Evolutionary conservation across 2,113 vertebrate genomes (phyloP).

Genomic region (Nyctereutes procyonoides): DNA sequence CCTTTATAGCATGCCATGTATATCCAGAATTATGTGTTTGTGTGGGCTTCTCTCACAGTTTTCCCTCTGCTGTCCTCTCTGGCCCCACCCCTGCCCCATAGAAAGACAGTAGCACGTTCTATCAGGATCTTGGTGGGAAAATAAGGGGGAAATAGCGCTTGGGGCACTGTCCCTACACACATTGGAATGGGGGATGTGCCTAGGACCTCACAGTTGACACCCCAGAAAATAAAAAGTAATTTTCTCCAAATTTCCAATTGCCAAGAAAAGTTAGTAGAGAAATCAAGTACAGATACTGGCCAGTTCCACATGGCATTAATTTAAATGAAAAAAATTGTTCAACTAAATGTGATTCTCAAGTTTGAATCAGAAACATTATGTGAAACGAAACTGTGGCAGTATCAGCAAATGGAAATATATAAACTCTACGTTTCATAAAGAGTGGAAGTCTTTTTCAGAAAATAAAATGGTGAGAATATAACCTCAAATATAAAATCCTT

Average conservation of each 20-base stretch:
- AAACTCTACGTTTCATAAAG: conserved; percentile 26
- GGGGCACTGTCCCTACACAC: conserved; percentile 20
- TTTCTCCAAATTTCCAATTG: background rate
- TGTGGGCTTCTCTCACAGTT: background rate
- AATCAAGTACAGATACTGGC: background rate
- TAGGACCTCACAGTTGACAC: background rate
- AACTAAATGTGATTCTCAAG: background rate
- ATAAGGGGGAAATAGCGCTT: background rate
- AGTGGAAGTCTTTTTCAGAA: background rate
- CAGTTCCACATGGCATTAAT: background rate
- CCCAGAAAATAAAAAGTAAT: background rate
- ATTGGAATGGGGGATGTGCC: background rate
- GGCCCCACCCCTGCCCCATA: background rate
- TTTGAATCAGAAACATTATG: conserved; percentile 38
- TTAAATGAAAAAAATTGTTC: conserved; percentile 55
- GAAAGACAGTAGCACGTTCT: background rate
- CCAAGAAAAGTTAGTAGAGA: conserved; percentile 47
- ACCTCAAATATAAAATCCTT: background rate
- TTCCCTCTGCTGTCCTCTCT: background rate
- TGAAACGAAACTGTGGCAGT: conserved; percentile 4
- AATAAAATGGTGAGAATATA: conserved; percentile 40
- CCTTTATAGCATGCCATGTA: conserved; percentile 45
- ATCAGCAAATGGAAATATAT: background rate
- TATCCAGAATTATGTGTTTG: conserved; percentile 36
- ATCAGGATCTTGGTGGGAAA: conserved; percentile 49